Evolutionary conservation across 2,113 vertebrate genomes (phyloP).

Genomic region (Chelonoidis abingdonii): DNA sequence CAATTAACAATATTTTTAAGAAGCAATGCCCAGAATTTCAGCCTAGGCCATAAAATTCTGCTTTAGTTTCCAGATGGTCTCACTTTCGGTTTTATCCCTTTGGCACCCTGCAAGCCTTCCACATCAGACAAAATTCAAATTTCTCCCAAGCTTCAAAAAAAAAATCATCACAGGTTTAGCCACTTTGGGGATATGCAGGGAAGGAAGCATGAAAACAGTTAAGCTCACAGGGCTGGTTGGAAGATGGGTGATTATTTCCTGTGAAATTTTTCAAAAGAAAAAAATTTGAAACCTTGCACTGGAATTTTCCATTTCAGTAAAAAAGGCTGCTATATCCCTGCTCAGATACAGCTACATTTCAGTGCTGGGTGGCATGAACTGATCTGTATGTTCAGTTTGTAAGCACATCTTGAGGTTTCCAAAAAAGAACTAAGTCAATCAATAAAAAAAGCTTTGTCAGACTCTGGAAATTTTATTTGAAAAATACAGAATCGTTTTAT

Average conservation of each 20-base stretch:
- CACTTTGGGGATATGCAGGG: too few species aligned
- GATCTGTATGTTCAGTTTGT: background rate
- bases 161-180: background rate
- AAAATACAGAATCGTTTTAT: conserved; percentile 64
- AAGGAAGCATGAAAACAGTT: background rate
- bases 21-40: conserved; percentile 53
- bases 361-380: conserved; percentile 1
- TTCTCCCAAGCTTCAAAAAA: background rate
- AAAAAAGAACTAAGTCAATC: background rate
- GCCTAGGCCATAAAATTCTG: conserved; percentile 27
- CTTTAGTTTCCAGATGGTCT: conserved; percentile 47
- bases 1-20: conserved; percentile 67
- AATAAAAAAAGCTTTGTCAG: conserved; percentile 43
- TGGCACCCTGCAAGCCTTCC: conserved; percentile 17
- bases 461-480: conserved; percentile 35
- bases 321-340: background rate
- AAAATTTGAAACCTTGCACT: background rate
- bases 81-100: background rate
- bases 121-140: conserved; percentile 42
- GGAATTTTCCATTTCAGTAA: background rate
- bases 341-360: background rate
- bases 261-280: background rate
- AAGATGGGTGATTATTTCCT: background rate
- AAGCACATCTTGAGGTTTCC: background rate
- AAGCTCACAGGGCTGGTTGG: background rate